Conservation (phyloP, 2,113 vertebrate genomes). For the Leptocoma aspasia region DNA sequence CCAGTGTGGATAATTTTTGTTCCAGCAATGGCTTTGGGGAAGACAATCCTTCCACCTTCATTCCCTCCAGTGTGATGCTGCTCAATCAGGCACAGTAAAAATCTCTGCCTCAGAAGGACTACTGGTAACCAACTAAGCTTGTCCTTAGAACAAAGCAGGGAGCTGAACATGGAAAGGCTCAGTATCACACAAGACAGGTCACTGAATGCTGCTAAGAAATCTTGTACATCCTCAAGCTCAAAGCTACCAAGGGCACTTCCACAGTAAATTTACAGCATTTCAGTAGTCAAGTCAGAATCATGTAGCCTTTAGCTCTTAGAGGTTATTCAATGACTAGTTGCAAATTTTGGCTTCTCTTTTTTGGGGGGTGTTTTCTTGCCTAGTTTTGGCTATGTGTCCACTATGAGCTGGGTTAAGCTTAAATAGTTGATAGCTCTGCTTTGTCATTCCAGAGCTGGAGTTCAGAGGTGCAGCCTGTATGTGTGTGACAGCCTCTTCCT, state of each 20-base stretch:
- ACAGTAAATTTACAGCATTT: neutral
- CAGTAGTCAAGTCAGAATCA: neutral
- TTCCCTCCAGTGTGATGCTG: neutral
- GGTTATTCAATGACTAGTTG: neutral
- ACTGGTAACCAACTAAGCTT: neutral
- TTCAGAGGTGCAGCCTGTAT: neutral
- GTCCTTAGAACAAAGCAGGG: neutral
- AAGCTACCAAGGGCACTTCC: neutral
- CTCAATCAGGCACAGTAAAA: neutral
- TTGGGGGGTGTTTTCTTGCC: fast-evolving
- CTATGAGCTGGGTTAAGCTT: neutral
- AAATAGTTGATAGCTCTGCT: neutral
- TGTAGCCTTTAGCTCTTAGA: neutral
- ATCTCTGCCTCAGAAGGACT: neutral
- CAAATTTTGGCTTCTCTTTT: neutral
- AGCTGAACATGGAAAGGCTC: neutral
- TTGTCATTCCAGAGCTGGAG: neutral
- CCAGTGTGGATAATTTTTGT: neutral
- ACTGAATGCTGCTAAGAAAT: neutral
- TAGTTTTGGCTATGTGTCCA: neutral
- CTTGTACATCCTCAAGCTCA: neutral
- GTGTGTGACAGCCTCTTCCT: neutral
- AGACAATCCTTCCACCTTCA: neutral
- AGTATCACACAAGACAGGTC: neutral
- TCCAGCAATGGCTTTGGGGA: neutral